phyloP scores from a whole-genome alignment of 1,140 invertebrate genomes.

The Calephelis virginiensis region DNA sequence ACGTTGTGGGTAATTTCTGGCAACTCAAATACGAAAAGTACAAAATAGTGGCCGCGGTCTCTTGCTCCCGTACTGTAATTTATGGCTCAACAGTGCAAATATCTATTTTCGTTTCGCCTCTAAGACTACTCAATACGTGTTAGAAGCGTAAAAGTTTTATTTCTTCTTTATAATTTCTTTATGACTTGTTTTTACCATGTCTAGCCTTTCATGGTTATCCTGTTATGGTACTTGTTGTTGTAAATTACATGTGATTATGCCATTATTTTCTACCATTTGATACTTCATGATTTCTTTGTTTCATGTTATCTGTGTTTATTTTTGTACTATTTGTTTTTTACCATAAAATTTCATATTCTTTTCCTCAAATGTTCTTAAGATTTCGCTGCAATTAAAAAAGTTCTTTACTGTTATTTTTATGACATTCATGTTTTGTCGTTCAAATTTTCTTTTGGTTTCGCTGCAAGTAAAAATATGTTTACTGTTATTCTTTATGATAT shows the following conservation, averaged over 20 bases:
- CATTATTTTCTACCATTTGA: neutral
- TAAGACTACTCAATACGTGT: slow-evolving; percentile 9
- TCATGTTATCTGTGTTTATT: too few relatives aligned
- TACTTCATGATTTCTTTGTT: too few relatives aligned
- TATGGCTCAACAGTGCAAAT: slow-evolving; percentile 38
- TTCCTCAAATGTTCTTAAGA: too few relatives aligned
- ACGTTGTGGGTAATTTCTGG: too few relatives aligned
- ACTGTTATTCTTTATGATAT: too few relatives aligned
- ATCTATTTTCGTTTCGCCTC: slow-evolving; percentile 31
- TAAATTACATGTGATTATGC: neutral
- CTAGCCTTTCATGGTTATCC: slow-evolving; percentile 10
- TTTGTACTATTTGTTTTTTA: too few relatives aligned
- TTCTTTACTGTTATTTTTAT: neutral
- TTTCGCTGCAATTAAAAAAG: neutral
- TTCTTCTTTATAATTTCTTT: slow-evolving; percentile 6
- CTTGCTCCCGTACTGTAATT: slow-evolving; percentile 38
- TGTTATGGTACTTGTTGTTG: neutral
- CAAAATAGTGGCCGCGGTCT: slow-evolving; percentile 28
- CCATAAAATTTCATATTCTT: too few relatives aligned
- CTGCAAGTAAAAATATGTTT: too few relatives aligned
- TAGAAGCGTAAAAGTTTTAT: slow-evolving; percentile 6
- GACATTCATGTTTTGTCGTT: too few relatives aligned
- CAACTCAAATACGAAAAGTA: slow-evolving; percentile 1
- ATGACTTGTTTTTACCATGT: slow-evolving; percentile 11
- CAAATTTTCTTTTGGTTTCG: too few relatives aligned